These are phyloP conservation scores for Cheilosia vernalis DNA, from an alignment of 2,888 invertebrate species.

Conservation along the genomic window DNA sequence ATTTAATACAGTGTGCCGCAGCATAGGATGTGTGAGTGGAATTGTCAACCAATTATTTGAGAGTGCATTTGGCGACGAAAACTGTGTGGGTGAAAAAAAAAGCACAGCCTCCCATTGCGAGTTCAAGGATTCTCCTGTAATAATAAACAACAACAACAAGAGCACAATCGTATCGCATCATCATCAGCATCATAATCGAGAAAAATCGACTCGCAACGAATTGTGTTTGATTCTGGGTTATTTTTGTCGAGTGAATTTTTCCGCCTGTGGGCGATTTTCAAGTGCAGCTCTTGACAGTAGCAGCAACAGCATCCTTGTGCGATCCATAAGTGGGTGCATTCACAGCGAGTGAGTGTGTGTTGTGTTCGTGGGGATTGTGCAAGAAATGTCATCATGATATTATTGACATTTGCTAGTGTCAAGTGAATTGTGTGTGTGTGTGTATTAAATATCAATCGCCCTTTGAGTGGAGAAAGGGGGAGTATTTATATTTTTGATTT, in stretches of 20 bases:
- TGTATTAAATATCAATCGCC: conserved; percentile 25
- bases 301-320: conserved; percentile 70
- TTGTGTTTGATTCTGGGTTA: conserved; percentile 24
- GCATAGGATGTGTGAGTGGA: conserved; percentile 41
- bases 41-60: conserved; percentile 61
- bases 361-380: conserved; percentile 39
- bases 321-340: conserved; percentile 49
- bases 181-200: conserved; percentile 41
- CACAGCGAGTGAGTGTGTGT: conserved; percentile 22
- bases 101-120: conserved; percentile 11
- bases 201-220: conserved; percentile 48
- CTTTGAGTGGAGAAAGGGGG: conserved; percentile 5
- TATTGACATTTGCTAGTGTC: conserved; percentile 68
- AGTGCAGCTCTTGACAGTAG: conserved; percentile 77
- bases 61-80: conserved; percentile 34
- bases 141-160: conserved; percentile 37
- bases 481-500: not conserved
- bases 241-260: conserved; percentile 56
- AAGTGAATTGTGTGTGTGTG: conserved; percentile 58
- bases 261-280: conserved; percentile 64
- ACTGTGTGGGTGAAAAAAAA: not conserved
- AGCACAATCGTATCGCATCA: conserved; percentile 14
- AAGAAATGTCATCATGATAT: conserved; percentile 72
- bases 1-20: conserved; percentile 33
- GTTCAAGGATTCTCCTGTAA: conserved; percentile 68